Conservation (phyloP, 2,113 vertebrate species). For the Gallinago media region DNA sequence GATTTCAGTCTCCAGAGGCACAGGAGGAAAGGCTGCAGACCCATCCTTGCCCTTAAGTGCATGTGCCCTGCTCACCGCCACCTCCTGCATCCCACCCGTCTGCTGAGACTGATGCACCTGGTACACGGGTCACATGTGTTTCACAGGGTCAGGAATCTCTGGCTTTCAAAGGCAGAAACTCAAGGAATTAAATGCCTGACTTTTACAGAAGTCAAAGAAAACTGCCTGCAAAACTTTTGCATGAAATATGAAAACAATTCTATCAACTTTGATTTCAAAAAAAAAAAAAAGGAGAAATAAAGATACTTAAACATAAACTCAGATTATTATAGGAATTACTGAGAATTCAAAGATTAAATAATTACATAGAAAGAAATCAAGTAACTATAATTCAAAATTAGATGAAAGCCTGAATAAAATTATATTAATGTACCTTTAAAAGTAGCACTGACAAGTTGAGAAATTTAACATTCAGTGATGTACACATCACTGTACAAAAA, state of each 20-base stretch:
- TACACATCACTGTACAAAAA: background rate
- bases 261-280: background rate
- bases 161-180: background rate
- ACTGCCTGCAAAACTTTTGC: background rate
- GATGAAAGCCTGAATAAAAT: background rate
- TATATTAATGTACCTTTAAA: background rate
- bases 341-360: background rate
- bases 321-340: background rate
- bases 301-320: background rate
- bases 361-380: background rate
- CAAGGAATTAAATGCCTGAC: background rate
- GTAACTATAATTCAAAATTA: background rate
- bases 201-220: background rate
- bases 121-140: too few species aligned
- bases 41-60: background rate
- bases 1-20: background rate
- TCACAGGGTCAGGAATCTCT: background rate
- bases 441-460: background rate
- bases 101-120: background rate
- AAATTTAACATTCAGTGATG: background rate
- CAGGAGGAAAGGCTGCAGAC: background rate
- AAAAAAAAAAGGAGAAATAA: background rate
- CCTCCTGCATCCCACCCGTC: background rate
- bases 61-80: fast-evolving
- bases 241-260: background rate